Conservation (phyloP, 2,888 invertebrate genomes). For the Cetonia aurata region DNA sequence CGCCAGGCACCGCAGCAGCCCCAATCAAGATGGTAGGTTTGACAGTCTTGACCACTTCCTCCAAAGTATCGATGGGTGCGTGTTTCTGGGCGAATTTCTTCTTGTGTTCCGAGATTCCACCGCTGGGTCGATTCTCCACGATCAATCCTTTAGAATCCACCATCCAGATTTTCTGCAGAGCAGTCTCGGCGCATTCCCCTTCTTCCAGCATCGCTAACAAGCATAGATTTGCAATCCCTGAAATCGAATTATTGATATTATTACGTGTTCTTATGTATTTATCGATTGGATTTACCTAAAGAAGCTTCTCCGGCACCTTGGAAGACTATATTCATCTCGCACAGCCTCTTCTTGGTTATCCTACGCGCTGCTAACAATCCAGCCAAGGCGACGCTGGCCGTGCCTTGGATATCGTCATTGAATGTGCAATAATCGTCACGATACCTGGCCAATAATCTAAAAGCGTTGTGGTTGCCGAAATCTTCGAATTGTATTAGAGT, state of each 20-base stretch:
- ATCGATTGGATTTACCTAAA: neutral
- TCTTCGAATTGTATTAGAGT: conserved; percentile 96
- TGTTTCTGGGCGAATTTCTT: conserved; percentile 83
- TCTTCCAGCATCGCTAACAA: conserved; percentile 93
- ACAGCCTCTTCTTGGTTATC: conserved; percentile 84
- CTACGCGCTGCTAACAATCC: conserved; percentile 90
- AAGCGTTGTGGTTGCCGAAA: conserved; percentile 98
- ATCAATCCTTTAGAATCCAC: conserved; percentile 96
- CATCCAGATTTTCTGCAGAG: conserved; percentile 89
- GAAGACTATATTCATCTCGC: conserved; percentile 91
- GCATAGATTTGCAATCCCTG: conserved; percentile 93
- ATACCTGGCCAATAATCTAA: conserved; percentile 91
- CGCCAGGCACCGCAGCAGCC: conserved; percentile 93
- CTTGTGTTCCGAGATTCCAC: conserved; percentile 86
- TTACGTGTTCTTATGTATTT: neutral
- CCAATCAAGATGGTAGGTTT: conserved; percentile 95
- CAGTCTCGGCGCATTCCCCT: conserved; percentile 81
- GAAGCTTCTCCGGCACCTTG: conserved; percentile 92
- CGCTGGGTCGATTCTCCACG: conserved; percentile 87
- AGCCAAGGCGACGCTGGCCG: conserved; percentile 95
- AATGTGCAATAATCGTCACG: conserved; percentile 92
- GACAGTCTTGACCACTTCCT: conserved; percentile 83
- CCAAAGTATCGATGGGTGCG: conserved; percentile 80
- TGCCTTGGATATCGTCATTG: conserved; percentile 99
- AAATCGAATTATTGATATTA: neutral